phyloP scores from a whole-genome alignment of 2,797 vertebrate species.

The Syndactyla subalaris region DNA sequence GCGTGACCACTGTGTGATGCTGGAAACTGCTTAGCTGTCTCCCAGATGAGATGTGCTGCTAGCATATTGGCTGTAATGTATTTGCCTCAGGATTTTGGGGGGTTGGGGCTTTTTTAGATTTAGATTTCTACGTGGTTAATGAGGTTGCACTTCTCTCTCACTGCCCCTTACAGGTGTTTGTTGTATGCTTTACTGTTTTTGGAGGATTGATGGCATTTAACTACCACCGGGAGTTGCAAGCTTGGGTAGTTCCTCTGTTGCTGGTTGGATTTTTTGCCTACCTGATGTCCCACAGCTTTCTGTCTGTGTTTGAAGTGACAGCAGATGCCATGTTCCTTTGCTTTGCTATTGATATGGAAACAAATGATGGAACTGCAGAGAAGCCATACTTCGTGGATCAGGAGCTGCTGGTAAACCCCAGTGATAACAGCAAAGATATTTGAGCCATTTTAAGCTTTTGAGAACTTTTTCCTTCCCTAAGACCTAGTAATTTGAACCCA shows the following conservation, averaged over 20 bases:
- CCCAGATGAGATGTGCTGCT: background rate
- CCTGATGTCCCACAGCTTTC: conserved; percentile 77
- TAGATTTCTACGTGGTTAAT: background rate
- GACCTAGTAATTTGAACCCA: background rate
- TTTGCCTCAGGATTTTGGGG: background rate
- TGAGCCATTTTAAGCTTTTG: background rate
- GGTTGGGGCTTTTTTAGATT: background rate
- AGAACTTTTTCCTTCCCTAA: background rate
- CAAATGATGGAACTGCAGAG: conserved; percentile 79
- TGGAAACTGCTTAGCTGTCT: background rate
- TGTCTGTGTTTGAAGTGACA: conserved; percentile 80
- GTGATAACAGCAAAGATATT: background rate
- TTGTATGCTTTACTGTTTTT: conserved; percentile 80
- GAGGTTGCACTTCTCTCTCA: background rate
- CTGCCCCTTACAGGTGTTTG: conserved; percentile 73
- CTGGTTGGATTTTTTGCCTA: conserved; percentile 78
- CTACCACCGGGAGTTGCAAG: conserved; percentile 76
- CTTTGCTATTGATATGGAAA: conserved; percentile 79
- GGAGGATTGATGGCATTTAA: conserved; percentile 84
- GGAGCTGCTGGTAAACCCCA: conserved; percentile 77
- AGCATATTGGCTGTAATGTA: background rate
- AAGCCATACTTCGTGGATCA: conserved; percentile 81
- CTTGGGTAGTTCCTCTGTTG: conserved; percentile 79
- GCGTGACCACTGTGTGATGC: background rate
- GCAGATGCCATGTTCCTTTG: conserved; percentile 78